These are phyloP conservation scores for Lithophane semibrunnea DNA, from an alignment of 2,888 invertebrate species.

Conservation along the genomic window DNA sequence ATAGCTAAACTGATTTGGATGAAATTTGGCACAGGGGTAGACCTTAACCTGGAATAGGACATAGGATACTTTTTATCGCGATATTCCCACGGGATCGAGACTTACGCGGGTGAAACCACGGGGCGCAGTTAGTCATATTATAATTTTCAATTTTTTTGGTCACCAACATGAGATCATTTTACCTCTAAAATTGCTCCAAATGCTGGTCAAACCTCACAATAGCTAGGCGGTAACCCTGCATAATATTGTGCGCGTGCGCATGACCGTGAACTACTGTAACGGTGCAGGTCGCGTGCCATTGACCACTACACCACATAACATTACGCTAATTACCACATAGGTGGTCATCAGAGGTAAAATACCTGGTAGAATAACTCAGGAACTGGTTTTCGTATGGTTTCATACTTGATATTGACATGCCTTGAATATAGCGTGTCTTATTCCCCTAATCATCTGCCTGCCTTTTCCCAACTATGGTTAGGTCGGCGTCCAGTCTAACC, in stretches of 20 bases:
- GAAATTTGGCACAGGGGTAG: too few species aligned
- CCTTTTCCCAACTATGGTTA: background rate
- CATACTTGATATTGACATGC: background rate
- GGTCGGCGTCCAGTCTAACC: background rate
- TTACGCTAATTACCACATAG: slow-evolving; percentile 14
- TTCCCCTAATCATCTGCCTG: background rate
- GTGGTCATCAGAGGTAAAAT: background rate
- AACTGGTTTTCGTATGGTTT: too few species aligned
- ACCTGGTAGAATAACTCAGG: too few species aligned
- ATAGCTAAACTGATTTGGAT: too few species aligned
- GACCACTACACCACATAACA: slow-evolving; percentile 34
- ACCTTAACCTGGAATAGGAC: too few species aligned
- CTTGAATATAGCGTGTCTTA: background rate
- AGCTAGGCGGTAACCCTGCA: slow-evolving; percentile 17
- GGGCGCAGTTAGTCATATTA: too few species aligned
- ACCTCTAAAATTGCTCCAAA: background rate
- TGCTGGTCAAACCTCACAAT: slow-evolving; percentile 11
- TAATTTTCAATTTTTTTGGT: background rate
- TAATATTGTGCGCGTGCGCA: slow-evolving; percentile 17
- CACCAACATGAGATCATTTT: background rate
- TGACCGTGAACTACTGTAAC: slow-evolving; percentile 54
- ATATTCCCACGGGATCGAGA: too few species aligned
- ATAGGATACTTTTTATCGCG: too few species aligned
- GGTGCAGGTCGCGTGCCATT: slow-evolving; percentile 52
- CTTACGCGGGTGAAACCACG: too few species aligned